Evolutionary conservation across 1,140 invertebrate genomes (phyloP).

Genomic region (Pseudoatta argentina): DNA sequence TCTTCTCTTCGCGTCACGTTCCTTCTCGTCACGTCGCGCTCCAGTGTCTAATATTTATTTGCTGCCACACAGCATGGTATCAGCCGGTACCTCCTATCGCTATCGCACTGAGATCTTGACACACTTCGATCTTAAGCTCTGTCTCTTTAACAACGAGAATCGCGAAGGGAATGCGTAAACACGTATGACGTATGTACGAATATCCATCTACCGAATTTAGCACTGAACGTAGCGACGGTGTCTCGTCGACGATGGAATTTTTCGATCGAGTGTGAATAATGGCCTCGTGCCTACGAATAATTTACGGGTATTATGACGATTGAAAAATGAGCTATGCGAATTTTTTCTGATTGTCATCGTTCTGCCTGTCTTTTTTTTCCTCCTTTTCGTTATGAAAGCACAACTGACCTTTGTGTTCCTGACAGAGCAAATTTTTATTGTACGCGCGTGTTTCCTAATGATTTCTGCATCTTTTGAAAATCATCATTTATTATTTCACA

Average conservation of each 20-base stretch:
- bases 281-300: neutral
- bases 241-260: neutral
- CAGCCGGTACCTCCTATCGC: neutral
- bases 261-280: neutral
- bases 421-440: neutral
- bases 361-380: neutral
- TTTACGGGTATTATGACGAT: neutral
- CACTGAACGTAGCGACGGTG: neutral
- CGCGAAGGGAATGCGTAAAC: neutral
- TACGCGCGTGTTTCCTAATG: neutral
- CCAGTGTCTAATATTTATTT: neutral
- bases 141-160: neutral
- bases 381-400: neutral
- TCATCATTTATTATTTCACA: too few species aligned
- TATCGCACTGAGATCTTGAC: neutral
- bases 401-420: neutral
- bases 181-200: neutral
- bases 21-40: neutral
- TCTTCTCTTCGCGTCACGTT: neutral
- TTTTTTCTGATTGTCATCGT: slow-evolving; percentile 8
- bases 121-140: neutral
- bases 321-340: neutral
- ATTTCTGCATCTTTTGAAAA: neutral
- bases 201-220: neutral
- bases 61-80: neutral